Evolutionary conservation across 2,888 invertebrate genomes (phyloP), one percentile per base, ranked within the genome.

Genomic region (Ectropis crepuscularia): DNA sequence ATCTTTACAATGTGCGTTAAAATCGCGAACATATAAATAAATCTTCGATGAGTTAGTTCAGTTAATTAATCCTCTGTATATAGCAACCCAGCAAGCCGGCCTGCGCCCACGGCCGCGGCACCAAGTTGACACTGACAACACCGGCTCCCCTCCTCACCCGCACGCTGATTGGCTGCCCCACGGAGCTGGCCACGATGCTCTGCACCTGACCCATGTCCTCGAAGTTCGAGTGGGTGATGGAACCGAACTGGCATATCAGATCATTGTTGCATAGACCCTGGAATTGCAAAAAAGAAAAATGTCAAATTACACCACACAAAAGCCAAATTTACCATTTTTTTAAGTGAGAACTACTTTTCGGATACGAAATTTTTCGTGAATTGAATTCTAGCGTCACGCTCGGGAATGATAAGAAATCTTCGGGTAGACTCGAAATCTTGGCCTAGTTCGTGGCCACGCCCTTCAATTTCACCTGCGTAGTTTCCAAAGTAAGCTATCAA

Each of bases 81-180:
- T 88, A 87, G 61, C 90, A 90, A 4, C 91, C 98, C 41, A 98
- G 92, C 59, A 97, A 85, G 0, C 97, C 97, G 62, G 95, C 95
- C 54, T 97, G 97, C 67, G 90, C 90, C 98, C 97, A 98, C 8
- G 94, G 94, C 70, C 94, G 94, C 0, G 97, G 97, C 9, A 94
- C 94, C 54, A 98, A 87, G 5, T 93, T 90, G 47, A 96, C 75
- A 58, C 93, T 92, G 7, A 95, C 71, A 6, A 93, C 80, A 47
- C 92, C 84, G 0, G 74, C 68, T 0, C 87, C 93, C 83, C 94
- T 73, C 61, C 75, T 74, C 36, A 96, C 84, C 75, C 89, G 90
- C 2, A 95, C 84, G 53, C 84, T 85, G n/a, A 95, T 77, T 28
- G 87, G 80, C 67, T 93, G 93, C 0, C 94, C 94, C 11, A 94